Evolutionary conservation across 1,140 invertebrate species (phyloP), one percentile per base, ranked within the genome.

Genomic region (Campoletis sonorensis): DNA sequence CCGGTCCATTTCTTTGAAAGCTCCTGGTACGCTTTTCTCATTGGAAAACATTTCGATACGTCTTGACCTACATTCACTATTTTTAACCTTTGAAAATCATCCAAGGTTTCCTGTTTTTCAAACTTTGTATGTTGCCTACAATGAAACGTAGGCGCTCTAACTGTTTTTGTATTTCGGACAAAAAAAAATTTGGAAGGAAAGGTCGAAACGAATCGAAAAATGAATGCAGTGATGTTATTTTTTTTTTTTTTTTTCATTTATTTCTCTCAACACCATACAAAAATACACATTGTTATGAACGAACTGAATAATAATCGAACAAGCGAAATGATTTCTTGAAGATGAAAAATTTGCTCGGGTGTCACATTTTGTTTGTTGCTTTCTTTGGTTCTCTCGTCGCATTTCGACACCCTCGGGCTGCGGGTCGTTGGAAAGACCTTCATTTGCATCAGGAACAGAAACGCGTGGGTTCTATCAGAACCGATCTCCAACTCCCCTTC

Each of bases 361-460:
- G 54, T 77, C 51, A 18, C 75, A 54, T 67, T n/a, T n/a, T 27
- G 21, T 67, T 15, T 64, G 51, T 67, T 21, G n/a, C 11, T 15
- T 45, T 61, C 30, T 23, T 26, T 61, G 4, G 4, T 26, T 64
- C 61, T 67, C 76, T 23, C 70, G 18, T 54, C 27, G 51, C 51
- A n/a, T 54, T 4, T 54, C 51, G 18, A 54, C 51, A 54, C 61
- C 10, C 30, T 70, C 15, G 4, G 30, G 26, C 30, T 70, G 30
- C 26, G 67, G 30, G 67, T 58, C 51, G 27, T 61, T 16, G 3
- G 18, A 37, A 27, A 77, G 73, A 27, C 30, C 30, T 78, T 78
- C 76, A 78, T 78, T 78, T 78, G 76, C 76, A 78, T 78, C 58
- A 54, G 58, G 21, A 40, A 51, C 61, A 37, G 51, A 54, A 77